A percentile compares a stretch with the other conserved stretches of the same genome.
These are phyloP conservation scores for Cydia fagiglandana DNA, from an alignment of 1,140 invertebrate genomes.

Conservation along the genomic window DNA sequence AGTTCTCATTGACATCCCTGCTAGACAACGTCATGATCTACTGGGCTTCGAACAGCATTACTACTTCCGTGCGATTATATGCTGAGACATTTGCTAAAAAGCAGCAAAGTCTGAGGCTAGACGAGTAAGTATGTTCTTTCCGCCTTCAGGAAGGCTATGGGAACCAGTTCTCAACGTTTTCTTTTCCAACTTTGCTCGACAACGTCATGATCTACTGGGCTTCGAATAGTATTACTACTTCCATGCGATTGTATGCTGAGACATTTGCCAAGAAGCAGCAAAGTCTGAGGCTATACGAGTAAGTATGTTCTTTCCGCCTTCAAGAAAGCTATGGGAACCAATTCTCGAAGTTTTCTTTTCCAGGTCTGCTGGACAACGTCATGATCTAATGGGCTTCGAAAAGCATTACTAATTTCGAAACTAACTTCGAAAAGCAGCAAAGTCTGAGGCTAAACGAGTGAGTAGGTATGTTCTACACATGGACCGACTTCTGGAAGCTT, in stretches of 20 bases:
- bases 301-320: too few relatives aligned
- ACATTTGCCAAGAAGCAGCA: slow-evolving; percentile 40
- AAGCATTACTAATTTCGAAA: slow-evolving; percentile 87
- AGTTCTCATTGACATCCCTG: slow-evolving; percentile 84
- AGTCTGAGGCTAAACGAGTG: slow-evolving; percentile 45
- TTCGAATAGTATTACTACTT: slow-evolving; percentile 87
- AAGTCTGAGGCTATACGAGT: slow-evolving; percentile 43
- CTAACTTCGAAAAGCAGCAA: slow-evolving; percentile 79
- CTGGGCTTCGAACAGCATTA: slow-evolving; percentile 88
- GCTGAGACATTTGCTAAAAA: slow-evolving; percentile 73
- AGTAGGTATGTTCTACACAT: too few relatives aligned
- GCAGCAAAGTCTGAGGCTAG: slow-evolving; percentile 39
- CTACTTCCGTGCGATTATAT: slow-evolving; percentile 87
- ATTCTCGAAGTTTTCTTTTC: slow-evolving; percentile 80
- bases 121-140: slow-evolving; percentile 51
- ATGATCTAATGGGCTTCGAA: slow-evolving; percentile 93
- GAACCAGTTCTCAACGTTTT: slow-evolving; percentile 81
- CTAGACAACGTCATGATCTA: slow-evolving; percentile 95
- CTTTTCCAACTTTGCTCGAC: slow-evolving; percentile 88
- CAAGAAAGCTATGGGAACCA: slow-evolving; percentile 85
- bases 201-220: slow-evolving; percentile 95
- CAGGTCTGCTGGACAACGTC: slow-evolving; percentile 91
- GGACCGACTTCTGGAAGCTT: too few relatives aligned
- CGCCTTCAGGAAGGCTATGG: slow-evolving; percentile 82
- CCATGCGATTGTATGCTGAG: slow-evolving; percentile 86